A percentile compares a stretch with the other conserved stretches of the same genome.
phyloP scores from a whole-genome alignment of 2,888 invertebrate genomes.

The Myopa testacea region DNA sequence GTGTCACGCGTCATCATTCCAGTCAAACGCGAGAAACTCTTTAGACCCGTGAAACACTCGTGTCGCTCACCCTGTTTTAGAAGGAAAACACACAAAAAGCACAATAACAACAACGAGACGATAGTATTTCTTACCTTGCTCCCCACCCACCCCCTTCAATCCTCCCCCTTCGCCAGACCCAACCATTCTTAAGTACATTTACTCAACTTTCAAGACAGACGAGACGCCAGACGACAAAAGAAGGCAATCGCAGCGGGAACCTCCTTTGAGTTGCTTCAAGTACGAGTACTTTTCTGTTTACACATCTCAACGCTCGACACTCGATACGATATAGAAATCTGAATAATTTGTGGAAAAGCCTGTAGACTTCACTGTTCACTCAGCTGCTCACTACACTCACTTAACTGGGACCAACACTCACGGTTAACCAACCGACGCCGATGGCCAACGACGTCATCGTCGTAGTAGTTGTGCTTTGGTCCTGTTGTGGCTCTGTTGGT shows the following conservation, averaged over 20 bases:
- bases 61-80: not conserved
- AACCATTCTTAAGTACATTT: not conserved
- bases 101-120: not conserved
- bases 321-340: not conserved
- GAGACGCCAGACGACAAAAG: not conserved
- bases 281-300: not conserved
- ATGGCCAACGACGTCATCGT: constrained; percentile 13
- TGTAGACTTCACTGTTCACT: not conserved
- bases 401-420: not conserved
- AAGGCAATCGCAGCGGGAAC: not conserved
- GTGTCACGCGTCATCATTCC: not conserved
- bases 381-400: not conserved
- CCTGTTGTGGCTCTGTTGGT: not conserved
- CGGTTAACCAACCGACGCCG: not conserved
- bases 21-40: not conserved
- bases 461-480: not conserved
- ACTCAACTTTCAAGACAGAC: not conserved
- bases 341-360: not conserved
- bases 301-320: not conserved
- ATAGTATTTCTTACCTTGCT: not conserved
- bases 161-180: not conserved
- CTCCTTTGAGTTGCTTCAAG: not conserved
- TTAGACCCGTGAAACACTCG: not conserved
- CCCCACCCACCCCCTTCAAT: not conserved
- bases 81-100: not conserved